Evolutionary conservation across 2,797 vertebrate genomes (phyloP), one percentile per base, ranked within the genome.

Genomic region (Parauchenoglanis punctatus): DNA sequence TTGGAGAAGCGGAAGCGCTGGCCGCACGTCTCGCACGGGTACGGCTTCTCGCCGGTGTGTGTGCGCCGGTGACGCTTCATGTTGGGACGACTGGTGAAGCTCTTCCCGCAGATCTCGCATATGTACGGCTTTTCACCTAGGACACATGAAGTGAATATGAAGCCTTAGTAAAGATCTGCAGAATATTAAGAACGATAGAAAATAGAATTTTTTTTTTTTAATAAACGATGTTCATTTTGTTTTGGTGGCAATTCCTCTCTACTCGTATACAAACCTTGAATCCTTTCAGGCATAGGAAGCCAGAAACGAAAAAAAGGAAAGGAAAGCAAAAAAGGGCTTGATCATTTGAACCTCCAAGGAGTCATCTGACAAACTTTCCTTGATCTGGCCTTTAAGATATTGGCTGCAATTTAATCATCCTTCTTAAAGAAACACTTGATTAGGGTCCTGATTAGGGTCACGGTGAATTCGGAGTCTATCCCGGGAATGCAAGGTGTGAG

Each of bases 91-190:
- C 98, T 99, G 81, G 98, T 99, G 95, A 99, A 99, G 94, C 98
- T 99, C 93, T 99, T 99, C 67, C 98, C 98, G 0, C 98, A 99
- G 94, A 99, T 98, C 95, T 99, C 98, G 0, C 98, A 99, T 94
- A 99, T 99, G 92, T 98, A 99, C 6, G 98, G 98, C 93, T 99
- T 99, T 94, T 99, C 98, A 20, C 98, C 98, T 99, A 92, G 0
- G 2, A 84, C 40, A 40, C 40, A 40, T 4, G 10, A 6, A 18
- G 72, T 28, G 46, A 61, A 52, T 25, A 46, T 1, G 28, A 70
- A 15, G 40, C 11, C 25, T 46, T 25, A 68, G 25, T 20, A 28
- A 85, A 61, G 20, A 59, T 17, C 52, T 40, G 13, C n/a, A 35
- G 52, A 1, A 58, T 35, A 6, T 31, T 20, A 31, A 54, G 49